Conservation (phyloP, 2,888 invertebrate genomes). For the Coremacera marginata region DNA sequence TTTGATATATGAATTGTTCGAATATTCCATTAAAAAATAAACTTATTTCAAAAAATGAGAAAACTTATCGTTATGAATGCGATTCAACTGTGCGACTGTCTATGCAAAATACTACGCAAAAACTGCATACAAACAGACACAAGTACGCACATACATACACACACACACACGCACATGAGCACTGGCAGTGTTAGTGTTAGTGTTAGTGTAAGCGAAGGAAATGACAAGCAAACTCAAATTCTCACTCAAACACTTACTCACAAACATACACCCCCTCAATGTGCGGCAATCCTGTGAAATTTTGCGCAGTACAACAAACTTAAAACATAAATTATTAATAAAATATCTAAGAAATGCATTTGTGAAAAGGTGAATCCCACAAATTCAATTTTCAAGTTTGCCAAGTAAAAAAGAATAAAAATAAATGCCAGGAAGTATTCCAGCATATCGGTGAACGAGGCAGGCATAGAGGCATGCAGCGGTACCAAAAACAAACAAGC, state of each 20-base stretch:
- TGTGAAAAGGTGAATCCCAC: slow-evolving; percentile 24
- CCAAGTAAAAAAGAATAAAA: background rate
- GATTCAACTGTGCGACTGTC: no score
- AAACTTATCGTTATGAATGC: no score
- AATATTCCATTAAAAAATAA: slow-evolving; percentile 54
- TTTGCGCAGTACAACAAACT: slow-evolving; percentile 13
- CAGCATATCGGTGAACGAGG: background rate
- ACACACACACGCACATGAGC: background rate
- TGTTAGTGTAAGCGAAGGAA: background rate
- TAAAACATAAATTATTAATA: slow-evolving; percentile 38
- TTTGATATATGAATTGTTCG: slow-evolving; percentile 41
- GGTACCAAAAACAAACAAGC: background rate
- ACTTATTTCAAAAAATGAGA: slow-evolving; percentile 51
- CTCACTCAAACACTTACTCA: background rate
- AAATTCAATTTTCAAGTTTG: slow-evolving; percentile 33
- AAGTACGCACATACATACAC: background rate
- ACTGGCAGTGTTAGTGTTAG: background rate
- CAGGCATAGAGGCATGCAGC: background rate
- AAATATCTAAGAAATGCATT: slow-evolving; percentile 32
- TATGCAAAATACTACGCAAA: slow-evolving; percentile 13
- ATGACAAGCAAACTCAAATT: background rate
- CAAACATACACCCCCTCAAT: background rate
- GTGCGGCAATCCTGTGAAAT: background rate
- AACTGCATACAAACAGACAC: background rate
- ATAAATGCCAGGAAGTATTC: background rate